phyloP scores from a whole-genome alignment of 2,113 vertebrate genomes.

The Triplophysa siluroides region DNA sequence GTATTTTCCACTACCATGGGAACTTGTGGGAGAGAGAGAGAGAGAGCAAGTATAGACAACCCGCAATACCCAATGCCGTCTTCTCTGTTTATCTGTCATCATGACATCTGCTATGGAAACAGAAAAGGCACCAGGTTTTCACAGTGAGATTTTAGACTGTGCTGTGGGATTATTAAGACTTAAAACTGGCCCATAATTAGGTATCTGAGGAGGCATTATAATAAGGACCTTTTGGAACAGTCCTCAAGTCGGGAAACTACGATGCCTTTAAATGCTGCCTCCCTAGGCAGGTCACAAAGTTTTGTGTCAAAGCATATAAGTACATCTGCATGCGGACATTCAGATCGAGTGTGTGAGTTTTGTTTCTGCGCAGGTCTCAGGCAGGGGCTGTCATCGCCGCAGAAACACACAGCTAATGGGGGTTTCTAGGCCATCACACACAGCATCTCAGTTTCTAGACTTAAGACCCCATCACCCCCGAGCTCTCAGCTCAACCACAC shows the following conservation, averaged over 20 bases:
- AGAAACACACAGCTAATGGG: conserved; percentile 75
- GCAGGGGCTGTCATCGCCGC: conserved; percentile 71
- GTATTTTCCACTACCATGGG: no score
- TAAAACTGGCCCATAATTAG: background rate
- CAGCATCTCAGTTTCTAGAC: conserved; percentile 31
- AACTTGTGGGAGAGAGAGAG: no score
- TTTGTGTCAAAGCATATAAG: background rate
- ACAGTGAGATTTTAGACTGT: background rate
- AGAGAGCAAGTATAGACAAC: no score
- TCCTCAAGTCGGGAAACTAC: background rate
- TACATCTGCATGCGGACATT: conserved; percentile 1
- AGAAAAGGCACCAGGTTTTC: background rate
- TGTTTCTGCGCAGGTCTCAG: background rate
- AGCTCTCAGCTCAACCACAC: conserved; percentile 1
- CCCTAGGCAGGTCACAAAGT: no score
- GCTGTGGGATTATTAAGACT: background rate
- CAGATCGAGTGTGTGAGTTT: background rate
- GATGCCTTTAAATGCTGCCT: background rate
- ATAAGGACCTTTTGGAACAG: background rate
- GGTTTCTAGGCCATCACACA: conserved; percentile 67
- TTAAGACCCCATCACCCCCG: conserved; percentile 33
- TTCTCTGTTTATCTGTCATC: no score
- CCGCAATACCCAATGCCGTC: no score
- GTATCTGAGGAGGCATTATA: no score
- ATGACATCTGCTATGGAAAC: no score